A percentile compares a stretch with the other conserved stretches of the same genome.
Conservation (phyloP, 2,888 invertebrate species). For the Cantharis rufa region DNA sequence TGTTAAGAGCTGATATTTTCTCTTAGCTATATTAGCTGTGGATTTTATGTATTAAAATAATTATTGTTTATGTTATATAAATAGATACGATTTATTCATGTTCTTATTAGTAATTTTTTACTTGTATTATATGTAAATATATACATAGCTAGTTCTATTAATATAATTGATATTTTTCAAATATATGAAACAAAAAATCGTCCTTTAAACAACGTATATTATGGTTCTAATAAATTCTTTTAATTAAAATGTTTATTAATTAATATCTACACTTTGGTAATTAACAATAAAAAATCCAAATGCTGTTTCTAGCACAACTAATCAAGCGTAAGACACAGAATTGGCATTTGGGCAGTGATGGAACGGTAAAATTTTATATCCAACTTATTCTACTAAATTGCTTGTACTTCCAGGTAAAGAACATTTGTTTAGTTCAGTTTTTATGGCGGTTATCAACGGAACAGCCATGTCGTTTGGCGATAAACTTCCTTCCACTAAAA, state of each 20-base stretch:
- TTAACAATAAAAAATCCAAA: not conserved
- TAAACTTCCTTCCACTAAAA: slow-evolving; percentile 64
- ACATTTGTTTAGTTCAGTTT: slow-evolving; percentile 64
- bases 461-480: slow-evolving; percentile 73
- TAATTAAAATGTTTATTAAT: slow-evolving; percentile 16
- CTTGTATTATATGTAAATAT: slow-evolving; percentile 54
- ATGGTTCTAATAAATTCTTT: slow-evolving; percentile 39
- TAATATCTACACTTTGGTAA: not conserved
- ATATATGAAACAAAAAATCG: slow-evolving; percentile 42
- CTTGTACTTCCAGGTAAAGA: slow-evolving; percentile 54
- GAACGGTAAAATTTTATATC: not conserved
- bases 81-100: slow-evolving; percentile 24
- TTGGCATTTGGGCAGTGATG: not conserved
- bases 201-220: slow-evolving; percentile 32
- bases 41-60: slow-evolving; percentile 28
- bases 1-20: slow-evolving; percentile 16
- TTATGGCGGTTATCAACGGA: slow-evolving; percentile 83
- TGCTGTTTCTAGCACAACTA: not conserved
- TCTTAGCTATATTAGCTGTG: slow-evolving; percentile 32
- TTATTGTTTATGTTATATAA: slow-evolving; percentile 30
- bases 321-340: not conserved
- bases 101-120: slow-evolving; percentile 49
- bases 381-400: slow-evolving; percentile 40
- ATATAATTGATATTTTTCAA: slow-evolving; percentile 49
- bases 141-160: slow-evolving; percentile 40